Evolutionary conservation across 2,888 invertebrate species (phyloP).

Genomic region (Cryptus viduatorius): DNA sequence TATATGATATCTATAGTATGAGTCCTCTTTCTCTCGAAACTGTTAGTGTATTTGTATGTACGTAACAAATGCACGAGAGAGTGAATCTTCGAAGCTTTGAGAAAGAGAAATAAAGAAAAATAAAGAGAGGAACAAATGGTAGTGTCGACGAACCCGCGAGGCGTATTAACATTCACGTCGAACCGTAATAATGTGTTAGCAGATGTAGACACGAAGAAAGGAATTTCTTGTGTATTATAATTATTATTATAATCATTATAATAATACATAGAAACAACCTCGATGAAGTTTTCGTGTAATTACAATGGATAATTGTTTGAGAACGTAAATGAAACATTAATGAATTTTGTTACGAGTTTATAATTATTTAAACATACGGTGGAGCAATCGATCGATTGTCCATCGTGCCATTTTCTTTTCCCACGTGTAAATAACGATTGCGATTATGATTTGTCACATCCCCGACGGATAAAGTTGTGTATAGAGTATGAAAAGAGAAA

Average conservation of each 20-base stretch:
- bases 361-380: too few species aligned
- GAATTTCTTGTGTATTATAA: constrained; percentile 26
- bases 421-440: too few species aligned
- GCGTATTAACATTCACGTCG: constrained; percentile 41
- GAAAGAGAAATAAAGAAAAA: not conserved
- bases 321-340: too few species aligned
- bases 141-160: constrained; percentile 51
- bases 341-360: too few species aligned
- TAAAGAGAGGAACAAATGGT: not conserved
- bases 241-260: not conserved
- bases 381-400: too few species aligned
- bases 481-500: too few species aligned
- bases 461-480: too few species aligned
- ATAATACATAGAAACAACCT: constrained; percentile 3
- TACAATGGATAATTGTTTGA: too few species aligned
- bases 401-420: too few species aligned
- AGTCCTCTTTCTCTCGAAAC: not conserved
- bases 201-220: constrained; percentile 20
- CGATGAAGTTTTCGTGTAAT: not conserved
- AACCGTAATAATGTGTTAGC: constrained; percentile 33
- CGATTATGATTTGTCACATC: too few species aligned
- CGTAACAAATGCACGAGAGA: constrained; percentile 44
- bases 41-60: not conserved
- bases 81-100: constrained; percentile 44
- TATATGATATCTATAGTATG: constrained; percentile 13